Evolutionary conservation across 2,888 invertebrate species (phyloP), one percentile per base, ranked within the genome.

Genomic region (Nasonovia ribisnigri): DNA sequence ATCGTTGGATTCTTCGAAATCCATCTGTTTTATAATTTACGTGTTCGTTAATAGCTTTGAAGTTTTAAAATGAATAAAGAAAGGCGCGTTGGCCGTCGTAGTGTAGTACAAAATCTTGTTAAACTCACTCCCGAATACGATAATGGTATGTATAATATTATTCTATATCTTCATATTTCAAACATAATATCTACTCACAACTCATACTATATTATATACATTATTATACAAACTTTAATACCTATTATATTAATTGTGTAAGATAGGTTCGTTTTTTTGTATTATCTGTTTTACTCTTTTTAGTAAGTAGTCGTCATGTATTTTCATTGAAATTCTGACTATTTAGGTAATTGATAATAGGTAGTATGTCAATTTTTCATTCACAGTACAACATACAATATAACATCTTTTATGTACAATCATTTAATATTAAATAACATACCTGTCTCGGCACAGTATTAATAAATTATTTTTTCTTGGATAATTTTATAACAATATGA

Each of bases 31-130:
- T 29, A 8, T 86, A 86, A 77, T 42, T 46, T 86, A 13, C 13
- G 86, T 86, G 29, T 29, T 46, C 43, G n/a, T 46, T 29, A 86
- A 46, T 86, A 77, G 20, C 2, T 20, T 77, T 24, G 20, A 36
- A 77, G 20, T 20, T 77, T 20, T 36, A 60, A 60, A 90, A 93
- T 93, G 93, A 93, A 93, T 43, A 93, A 67, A 48, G 90, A 93
- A 93, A 90, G 93, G 48, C 90, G 90, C 16, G 60, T 90, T 3
- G 93, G 93, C 8, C 93, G 93, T 51, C 93, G 93, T 20, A 93
- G 93, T 67, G 93, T 93, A 0, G 90, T 93, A 26, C 86, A 43
- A 42, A 93, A 90, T 87, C 84, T 90, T 24, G 86, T 93, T 36
- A 93, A 93, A 67, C 60, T 93, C 6, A 60, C 86, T 57, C 86